These are phyloP conservation scores for Apodemia zela DNA, from an alignment of 2,888 invertebrate species.

Conservation along the genomic window DNA sequence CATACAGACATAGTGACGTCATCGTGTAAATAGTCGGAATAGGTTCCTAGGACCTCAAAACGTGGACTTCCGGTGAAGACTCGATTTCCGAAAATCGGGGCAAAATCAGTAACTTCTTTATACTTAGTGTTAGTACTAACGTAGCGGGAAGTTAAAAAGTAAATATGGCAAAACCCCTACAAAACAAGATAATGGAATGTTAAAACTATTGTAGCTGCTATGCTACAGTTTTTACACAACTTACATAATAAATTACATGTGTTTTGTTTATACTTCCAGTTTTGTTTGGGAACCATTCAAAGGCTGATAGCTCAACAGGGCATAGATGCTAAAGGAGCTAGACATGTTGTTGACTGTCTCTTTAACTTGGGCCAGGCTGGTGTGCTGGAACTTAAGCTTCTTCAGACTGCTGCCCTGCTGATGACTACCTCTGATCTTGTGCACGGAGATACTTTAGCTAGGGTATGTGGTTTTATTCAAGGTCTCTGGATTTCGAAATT, in stretches of 20 bases:
- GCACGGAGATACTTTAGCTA: slow-evolving; percentile 95
- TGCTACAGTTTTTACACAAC: too few species aligned
- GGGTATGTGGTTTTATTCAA: slow-evolving; percentile 79
- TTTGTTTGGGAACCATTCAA: slow-evolving; percentile 96
- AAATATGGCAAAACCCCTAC: too few species aligned
- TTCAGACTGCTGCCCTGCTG: slow-evolving; percentile 96
- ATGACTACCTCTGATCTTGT: slow-evolving; percentile 97
- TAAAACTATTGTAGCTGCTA: too few species aligned
- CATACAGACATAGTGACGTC: too few species aligned
- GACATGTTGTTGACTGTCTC: slow-evolving; percentile 94
- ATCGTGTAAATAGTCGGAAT: too few species aligned
- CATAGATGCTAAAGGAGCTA: slow-evolving; percentile 94
- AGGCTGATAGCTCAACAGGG: slow-evolving; percentile 94
- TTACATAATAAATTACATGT: neutral
- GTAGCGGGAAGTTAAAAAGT: too few species aligned
- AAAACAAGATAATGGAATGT: too few species aligned
- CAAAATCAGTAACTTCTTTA: too few species aligned
- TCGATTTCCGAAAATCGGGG: too few species aligned
- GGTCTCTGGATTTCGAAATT: neutral
- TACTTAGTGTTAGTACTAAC: too few species aligned
- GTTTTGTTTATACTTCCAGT: slow-evolving; percentile 72
- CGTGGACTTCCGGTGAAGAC: too few species aligned
- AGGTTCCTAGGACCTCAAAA: too few species aligned
- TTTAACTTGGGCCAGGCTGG: slow-evolving; percentile 97
- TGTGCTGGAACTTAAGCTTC: slow-evolving; percentile 95